Evolutionary conservation across 2,888 invertebrate species (phyloP), one percentile per base, ranked within the genome.

Genomic region (Megalurothrips usitatus): DNA sequence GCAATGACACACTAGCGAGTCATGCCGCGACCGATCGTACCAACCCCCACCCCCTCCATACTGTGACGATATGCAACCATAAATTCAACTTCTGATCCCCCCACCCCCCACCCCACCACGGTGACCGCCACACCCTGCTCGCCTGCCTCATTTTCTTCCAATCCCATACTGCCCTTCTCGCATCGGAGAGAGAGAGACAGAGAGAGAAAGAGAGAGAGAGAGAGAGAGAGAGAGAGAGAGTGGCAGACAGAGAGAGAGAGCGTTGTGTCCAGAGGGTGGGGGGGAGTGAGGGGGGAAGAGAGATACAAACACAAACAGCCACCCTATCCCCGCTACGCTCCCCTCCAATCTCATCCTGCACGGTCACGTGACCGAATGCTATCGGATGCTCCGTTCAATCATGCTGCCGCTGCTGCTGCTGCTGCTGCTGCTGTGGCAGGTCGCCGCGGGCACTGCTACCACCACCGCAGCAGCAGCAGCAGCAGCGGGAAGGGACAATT

Each of bases 321-420:
- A 2, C 2, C 58, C 58, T 8, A 6, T 17, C 52, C 4, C 52
- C 52, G n/a, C n/a, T n/a, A n/a, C 52, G 52, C 58, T n/a, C 58
- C 17, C 58, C 58, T 58, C 12, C 58, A 58, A 17, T 58, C 23
- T 26, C 68, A 23, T 9, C 26, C 26, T 26, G 68, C 12, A 12
- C 68, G 26, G 68, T 75, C 68, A 75, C 68, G 68, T 75, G 68
- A 26, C 68, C 68, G 26, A 23, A 12, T 12, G 68, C 26, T 75
- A 75, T 75, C 68, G 68, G 68, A 75, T 26, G 68, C 68, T 12
- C 68, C 68, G 68, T 26, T 75, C 68, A 75, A 75, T 75, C 68
- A 75, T 75, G 68, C 68, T 26, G 10, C n/a, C 17, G n/a, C 58
- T 6, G 17, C 58, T 17, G 58, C 58, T 17, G 58, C 19, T 6